phyloP scores from a whole-genome alignment of 2,888 invertebrate species.

The Cryptophagus acutangulus region DNA sequence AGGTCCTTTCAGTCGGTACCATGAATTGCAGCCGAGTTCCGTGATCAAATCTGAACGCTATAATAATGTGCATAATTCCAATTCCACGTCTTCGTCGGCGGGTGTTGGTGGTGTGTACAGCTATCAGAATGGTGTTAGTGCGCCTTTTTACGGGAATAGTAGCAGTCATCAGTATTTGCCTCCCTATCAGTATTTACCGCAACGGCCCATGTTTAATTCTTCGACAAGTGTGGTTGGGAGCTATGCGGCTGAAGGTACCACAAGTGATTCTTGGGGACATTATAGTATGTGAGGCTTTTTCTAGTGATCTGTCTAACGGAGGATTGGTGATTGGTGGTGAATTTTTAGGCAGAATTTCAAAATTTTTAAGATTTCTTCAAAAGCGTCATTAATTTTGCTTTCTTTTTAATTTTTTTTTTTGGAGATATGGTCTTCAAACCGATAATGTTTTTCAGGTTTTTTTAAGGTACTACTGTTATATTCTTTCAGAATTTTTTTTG shows the following conservation, averaged over 20 bases:
- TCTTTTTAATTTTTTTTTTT: too few species aligned
- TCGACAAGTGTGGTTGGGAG: constrained; percentile 28
- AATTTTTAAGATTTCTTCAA: too few species aligned
- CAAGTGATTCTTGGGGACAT: constrained; percentile 39
- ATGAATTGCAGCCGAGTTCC: constrained; percentile 41
- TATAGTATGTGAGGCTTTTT: constrained; percentile 30
- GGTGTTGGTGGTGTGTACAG: constrained; percentile 16
- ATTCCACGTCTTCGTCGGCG: not conserved
- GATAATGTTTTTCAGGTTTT: too few species aligned
- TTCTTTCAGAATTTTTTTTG: too few species aligned
- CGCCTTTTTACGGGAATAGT: constrained; percentile 37
- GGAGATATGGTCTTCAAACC: too few species aligned
- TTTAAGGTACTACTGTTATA: too few species aligned
- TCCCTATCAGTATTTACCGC: constrained; percentile 46
- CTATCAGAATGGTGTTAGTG: constrained; percentile 25
- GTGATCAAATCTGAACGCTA: constrained; percentile 42
- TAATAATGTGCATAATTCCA: constrained; percentile 21
- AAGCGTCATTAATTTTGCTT: too few species aligned
- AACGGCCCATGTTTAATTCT: constrained; percentile 39
- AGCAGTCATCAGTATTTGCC: constrained; percentile 43
- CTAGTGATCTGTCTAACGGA: too few species aligned
- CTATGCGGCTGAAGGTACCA: constrained; percentile 36
- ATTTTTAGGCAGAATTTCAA: too few species aligned
- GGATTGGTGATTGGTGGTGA: too few species aligned
- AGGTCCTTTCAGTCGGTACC: constrained; percentile 35